Percentiles rank a stretch among this genome's conserved stretches.
phyloP scores from a whole-genome alignment of 2,797 vertebrate genomes.

The Hoplostethus atlanticus region DNA sequence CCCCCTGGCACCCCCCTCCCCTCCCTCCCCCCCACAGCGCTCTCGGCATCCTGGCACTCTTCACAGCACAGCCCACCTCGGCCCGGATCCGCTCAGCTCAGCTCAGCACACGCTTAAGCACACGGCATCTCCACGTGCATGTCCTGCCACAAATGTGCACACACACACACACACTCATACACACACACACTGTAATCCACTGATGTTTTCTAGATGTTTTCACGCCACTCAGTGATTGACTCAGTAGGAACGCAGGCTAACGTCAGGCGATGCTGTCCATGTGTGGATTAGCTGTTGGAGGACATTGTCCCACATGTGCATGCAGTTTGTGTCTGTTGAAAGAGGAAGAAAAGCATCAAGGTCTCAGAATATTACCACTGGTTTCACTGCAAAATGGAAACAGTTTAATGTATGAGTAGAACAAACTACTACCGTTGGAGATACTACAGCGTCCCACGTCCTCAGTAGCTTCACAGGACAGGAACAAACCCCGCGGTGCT shows the following conservation, averaged over 20 bases:
- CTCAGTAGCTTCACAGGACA: not conserved
- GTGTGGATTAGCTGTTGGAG: slow-evolving; percentile 10
- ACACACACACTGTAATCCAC: slow-evolving; percentile 16
- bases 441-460: not conserved
- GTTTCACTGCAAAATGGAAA: not conserved
- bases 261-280: not conserved
- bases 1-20: slow-evolving; percentile 11
- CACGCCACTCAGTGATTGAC: slow-evolving; percentile 7
- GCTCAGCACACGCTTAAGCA: slow-evolving; percentile 66
- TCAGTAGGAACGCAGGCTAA: slow-evolving; percentile 29
- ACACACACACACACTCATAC: slow-evolving; percentile 31
- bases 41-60: slow-evolving; percentile 56
- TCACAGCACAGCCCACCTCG: slow-evolving; percentile 67
- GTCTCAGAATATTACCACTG: not conserved
- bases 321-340: not conserved
- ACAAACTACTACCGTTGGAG: not conserved
- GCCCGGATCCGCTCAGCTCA: slow-evolving; percentile 52
- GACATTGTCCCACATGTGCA: not conserved
- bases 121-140: slow-evolving; percentile 75
- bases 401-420: no score
- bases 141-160: slow-evolving; percentile 54
- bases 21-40: slow-evolving; percentile 38
- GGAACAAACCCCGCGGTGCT: not conserved
- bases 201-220: not conserved
- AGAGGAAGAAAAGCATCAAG: not conserved